Evolutionary conservation across 1,140 invertebrate genomes (phyloP).

Genomic region (Chlorops oryzae): DNA sequence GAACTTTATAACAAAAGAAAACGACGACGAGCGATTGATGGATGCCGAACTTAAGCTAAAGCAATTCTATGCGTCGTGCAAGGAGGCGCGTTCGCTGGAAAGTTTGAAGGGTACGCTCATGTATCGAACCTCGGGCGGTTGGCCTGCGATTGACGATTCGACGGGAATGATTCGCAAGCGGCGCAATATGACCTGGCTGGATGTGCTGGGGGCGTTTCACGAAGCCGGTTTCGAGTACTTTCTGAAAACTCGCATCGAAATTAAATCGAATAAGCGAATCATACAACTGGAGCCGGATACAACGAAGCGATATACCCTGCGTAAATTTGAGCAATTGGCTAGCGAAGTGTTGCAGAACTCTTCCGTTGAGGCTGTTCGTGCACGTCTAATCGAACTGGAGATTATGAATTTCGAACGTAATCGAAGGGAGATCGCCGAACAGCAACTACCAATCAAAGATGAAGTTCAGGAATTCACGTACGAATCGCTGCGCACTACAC

Average conservation of each 20-base stretch:
- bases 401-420: constrained; percentile 37
- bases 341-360: constrained; percentile 29
- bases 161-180: constrained; percentile 7
- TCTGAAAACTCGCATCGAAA: constrained; percentile 26
- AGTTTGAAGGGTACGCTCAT: constrained; percentile 26
- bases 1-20: constrained; percentile 19
- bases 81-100: constrained; percentile 21
- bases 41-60: constrained; percentile 33
- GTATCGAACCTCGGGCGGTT: constrained; percentile 29
- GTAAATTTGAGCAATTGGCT: constrained; percentile 35
- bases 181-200: constrained; percentile 25
- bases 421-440: constrained; percentile 33
- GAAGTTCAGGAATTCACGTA: constrained; percentile 35
- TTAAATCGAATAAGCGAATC: constrained; percentile 34
- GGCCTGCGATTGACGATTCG: constrained; percentile 30
- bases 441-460: too few relatives aligned
- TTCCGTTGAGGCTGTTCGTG: constrained; percentile 31
- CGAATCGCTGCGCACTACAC: constrained; percentile 29
- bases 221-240: constrained; percentile 34
- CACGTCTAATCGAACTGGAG: constrained; percentile 32
- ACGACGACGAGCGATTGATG: constrained; percentile 23
- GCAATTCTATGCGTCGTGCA: constrained; percentile 38
- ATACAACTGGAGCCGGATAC: constrained; percentile 29
- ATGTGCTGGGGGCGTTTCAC: constrained; percentile 29
- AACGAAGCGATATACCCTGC: constrained; percentile 26